Percentiles rank a stretch among this genome's conserved stretches.
Evolutionary conservation across 1,140 invertebrate genomes (phyloP).

Genomic region (Lepidurus apus): DNA sequence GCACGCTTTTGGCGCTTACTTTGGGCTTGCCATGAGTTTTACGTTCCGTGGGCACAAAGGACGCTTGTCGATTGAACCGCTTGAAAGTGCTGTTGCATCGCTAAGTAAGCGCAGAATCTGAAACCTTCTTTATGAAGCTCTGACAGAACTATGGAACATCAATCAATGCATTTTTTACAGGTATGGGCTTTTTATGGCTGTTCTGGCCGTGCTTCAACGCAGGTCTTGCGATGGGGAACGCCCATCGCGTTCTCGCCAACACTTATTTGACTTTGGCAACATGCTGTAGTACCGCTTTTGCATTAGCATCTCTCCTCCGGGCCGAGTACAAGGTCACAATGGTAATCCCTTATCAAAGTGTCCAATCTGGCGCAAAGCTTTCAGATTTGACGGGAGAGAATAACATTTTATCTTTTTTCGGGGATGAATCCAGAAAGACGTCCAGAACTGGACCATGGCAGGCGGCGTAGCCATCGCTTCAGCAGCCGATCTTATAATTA

Average conservation of each 20-base stretch:
- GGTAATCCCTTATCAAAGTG: conserved; percentile 33
- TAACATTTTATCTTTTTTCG: not conserved
- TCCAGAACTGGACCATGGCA: conserved; percentile 43
- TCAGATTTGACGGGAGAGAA: not conserved
- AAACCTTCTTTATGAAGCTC: conserved; percentile 7
- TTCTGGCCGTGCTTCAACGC: conserved; percentile 56
- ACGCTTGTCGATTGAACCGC: not conserved
- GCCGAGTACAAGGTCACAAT: conserved; percentile 40
- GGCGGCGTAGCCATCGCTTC: conserved; percentile 55
- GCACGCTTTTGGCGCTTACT: conserved; percentile 56
- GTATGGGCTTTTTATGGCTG: conserved; percentile 48
- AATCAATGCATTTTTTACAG: not conserved
- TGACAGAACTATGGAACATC: not conserved
- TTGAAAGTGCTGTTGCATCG: conserved; percentile 12
- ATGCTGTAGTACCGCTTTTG: conserved; percentile 48
- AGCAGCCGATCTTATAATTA: conserved; percentile 50
- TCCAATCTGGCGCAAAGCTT: conserved; percentile 22
- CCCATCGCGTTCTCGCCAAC: conserved; percentile 51
- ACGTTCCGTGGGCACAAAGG: not conserved
- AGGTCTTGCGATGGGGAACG: conserved; percentile 45
- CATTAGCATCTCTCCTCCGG: conserved; percentile 45
- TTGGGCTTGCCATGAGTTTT: conserved; percentile 48
- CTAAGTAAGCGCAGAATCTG: not conserved
- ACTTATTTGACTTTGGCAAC: conserved; percentile 50
- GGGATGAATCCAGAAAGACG: conserved; percentile 29